Evolutionary conservation across 2,113 vertebrate genomes (phyloP), one percentile per base, ranked within the genome.

Genomic region (Alces alces): DNA sequence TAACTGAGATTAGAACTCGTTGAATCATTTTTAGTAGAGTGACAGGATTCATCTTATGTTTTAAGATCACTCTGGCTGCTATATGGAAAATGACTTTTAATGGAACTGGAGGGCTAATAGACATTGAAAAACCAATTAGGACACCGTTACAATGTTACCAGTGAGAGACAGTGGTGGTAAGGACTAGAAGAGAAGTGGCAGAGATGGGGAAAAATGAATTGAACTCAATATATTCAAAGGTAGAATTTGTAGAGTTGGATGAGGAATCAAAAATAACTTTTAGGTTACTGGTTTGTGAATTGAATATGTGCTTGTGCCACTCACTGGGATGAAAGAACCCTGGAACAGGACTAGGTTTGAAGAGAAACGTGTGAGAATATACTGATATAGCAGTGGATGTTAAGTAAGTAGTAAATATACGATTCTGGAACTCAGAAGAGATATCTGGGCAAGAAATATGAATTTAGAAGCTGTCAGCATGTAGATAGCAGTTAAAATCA

Each of bases 401-500:
- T 39, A 96, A 86, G 60, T 47, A 64, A 61, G 21, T 58, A 90
- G 43, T 87, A 93, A 90, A 93, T 91, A 88, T 85, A 84, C 5
- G 64, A 16, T 47, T 73, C 30, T 55, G 54, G 47, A 92, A 92
- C 27, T 95, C 93, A 80, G n/a, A 91, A 92, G 73, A 95, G 19
- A 36, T 94, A 95, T 60, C 54, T 95, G 27, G 39, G 27, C 10
- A 78, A 87, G 52, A 96, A 93, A 95, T 95, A 93, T 47, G 86
- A 91, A 94, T 86, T 95, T 94, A 55, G n/a, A 95, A 85, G 17
- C 30, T 45, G 52, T 70, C 54, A 83, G n/a, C 23, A 95, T 93
- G 58, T 92, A 82, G 43, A 85, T 70, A 15, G 13, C 19, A 91
- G 97, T 96, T 61, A 93, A 93, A 97, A 96, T 19, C 50, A 66